These are phyloP conservation scores for Hucho hucho DNA, from an alignment of 2,113 vertebrate genomes.

Conservation along the genomic window DNA sequence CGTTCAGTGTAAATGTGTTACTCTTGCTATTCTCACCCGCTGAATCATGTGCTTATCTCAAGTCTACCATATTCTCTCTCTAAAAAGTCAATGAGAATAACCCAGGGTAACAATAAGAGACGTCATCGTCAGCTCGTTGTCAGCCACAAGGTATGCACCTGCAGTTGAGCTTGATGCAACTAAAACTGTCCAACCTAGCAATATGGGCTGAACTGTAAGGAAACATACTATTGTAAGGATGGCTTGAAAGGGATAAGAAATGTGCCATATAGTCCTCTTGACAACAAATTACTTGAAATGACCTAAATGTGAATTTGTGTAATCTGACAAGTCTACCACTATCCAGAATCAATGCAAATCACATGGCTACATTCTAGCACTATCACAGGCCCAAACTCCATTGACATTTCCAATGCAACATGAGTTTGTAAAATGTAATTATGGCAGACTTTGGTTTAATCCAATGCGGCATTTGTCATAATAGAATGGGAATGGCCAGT, in stretches of 20 bases:
- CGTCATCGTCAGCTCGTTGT: neutral
- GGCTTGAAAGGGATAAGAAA: neutral
- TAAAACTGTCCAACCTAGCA: neutral
- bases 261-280: neutral
- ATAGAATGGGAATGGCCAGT: slow-evolving; percentile 34
- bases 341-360: neutral
- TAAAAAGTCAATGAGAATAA: slow-evolving; percentile 19
- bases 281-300: neutral
- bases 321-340: neutral
- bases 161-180: neutral
- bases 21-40: neutral
- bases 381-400: slow-evolving; percentile 8
- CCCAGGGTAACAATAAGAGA: neutral
- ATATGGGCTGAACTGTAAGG: neutral
- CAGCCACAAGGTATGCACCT: neutral
- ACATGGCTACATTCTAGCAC: neutral
- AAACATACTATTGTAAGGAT: neutral
- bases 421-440: slow-evolving; percentile 34
- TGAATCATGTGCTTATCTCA: slow-evolving; percentile 17
- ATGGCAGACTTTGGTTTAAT: slow-evolving; percentile 32
- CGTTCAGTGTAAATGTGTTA: neutral
- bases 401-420: slow-evolving; percentile 16
- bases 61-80: neutral
- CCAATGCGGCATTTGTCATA: slow-evolving; percentile 26
- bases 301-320: neutral